Conservation (phyloP, 2,797 vertebrate species). For the Cyprinodon diabolis region DNA sequence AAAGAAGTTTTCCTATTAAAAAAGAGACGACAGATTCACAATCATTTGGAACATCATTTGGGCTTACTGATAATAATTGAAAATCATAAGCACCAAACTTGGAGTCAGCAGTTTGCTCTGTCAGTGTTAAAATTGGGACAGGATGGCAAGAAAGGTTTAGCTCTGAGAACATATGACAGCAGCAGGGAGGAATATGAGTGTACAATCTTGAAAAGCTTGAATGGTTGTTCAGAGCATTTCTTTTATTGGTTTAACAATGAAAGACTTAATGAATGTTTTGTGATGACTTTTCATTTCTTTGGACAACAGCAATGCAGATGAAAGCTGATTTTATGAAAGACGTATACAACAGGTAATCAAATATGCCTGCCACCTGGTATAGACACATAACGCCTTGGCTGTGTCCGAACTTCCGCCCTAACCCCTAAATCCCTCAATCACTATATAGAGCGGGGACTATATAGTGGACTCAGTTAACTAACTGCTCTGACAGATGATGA, state of each 20-base stretch:
- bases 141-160: constrained; percentile 39
- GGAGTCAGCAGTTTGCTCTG: constrained; percentile 67
- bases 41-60: constrained; percentile 41
- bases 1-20: constrained; percentile 24
- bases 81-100: constrained; percentile 53
- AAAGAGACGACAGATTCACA: constrained; percentile 41
- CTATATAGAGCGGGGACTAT: too few relatives aligned
- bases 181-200: constrained; percentile 19
- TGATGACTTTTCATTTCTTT: constrained; percentile 22
- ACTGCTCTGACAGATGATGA: too few relatives aligned
- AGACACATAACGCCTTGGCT: background rate
- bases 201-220: constrained; percentile 37
- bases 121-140: constrained; percentile 41
- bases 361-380: constrained; percentile 4
- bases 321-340: constrained; percentile 22
- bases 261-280: constrained; percentile 41
- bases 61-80: constrained; percentile 54
- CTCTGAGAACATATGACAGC: constrained; percentile 38
- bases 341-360: constrained; percentile 30
- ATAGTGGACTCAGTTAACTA: too few relatives aligned
- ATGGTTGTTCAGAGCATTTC: constrained; percentile 41
- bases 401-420: too few relatives aligned
- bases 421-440: too few relatives aligned
- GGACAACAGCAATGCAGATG: background rate
- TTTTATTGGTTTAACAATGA: constrained; percentile 30